Evolutionary conservation across 2,113 vertebrate species (phyloP), one percentile per base, ranked within the genome.

Genomic region (Orientallactaga bullata): DNA sequence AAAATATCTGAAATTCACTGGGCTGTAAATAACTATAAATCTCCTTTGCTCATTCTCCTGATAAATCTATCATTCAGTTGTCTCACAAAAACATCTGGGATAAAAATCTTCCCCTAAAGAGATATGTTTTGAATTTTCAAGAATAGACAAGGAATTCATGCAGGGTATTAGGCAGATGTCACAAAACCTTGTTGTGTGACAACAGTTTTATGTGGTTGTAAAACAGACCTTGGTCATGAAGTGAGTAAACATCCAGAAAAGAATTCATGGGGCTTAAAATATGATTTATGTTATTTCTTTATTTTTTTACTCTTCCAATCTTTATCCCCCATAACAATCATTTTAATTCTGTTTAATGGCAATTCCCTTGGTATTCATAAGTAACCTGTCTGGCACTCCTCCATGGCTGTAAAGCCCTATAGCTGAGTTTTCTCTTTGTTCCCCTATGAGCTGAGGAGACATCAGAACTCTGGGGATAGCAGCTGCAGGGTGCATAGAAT

Each of bases 391-490:
- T 35, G 17, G 15, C 39, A 60, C 15, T 97, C 55, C 35, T 88
- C 7, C 23, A 60, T 58, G 78, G 18, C 73, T 80, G 78, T 6
- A 3, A 20, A 23, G 74, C 76, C 39, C 24, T 12, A 39, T 28
- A 74, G 16, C 60, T 78, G 39, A 32, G 15, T 95, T 85, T 92
- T 28, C 35, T 72, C 30, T 88, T 88, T 93, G 35, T 71, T 90
- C 26, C 63, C 39, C 42, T 71, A 0, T 96, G 80, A 65, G 28
- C 68, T 65, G 51, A 55, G 63, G 92, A 30, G 24, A 37, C 83
- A 90, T 69, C 84, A 63, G 78, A 88, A 15, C 69, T 72, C 60
- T 32, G 61, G 69, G 23, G 74, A 35, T 20, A 68, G 5, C 32
- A 51, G 30, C 66, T 61, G 26, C 55, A 83, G 84, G 80, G 68